Evolutionary conservation across 2,888 invertebrate species (phyloP).

Genomic region (Xanthorhoe designata): DNA sequence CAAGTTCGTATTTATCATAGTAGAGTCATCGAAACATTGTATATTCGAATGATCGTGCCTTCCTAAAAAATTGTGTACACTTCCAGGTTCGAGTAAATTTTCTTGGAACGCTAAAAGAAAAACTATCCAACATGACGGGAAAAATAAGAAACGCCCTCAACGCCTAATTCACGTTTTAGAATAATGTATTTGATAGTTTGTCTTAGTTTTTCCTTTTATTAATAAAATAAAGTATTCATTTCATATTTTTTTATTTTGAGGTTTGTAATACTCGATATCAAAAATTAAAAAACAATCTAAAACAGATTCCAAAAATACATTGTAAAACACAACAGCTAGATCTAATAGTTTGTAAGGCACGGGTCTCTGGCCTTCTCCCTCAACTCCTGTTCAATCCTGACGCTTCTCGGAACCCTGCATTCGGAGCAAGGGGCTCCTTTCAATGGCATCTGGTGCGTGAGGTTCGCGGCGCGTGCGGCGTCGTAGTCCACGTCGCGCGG

Average conservation of each 20-base stretch:
- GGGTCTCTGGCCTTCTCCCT: slow-evolving; percentile 49
- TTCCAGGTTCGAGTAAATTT: slow-evolving; percentile 46
- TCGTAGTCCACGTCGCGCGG: slow-evolving; percentile 68
- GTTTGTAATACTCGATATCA: not conserved
- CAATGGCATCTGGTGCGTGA: slow-evolving; percentile 64
- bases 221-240: not conserved
- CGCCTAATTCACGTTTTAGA: slow-evolving; percentile 5
- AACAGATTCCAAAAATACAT: not conserved
- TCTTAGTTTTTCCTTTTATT: not conserved
- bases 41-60: too few species aligned
- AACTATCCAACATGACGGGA: slow-evolving; percentile 47
- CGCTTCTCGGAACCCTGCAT: slow-evolving; percentile 61
- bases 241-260: slow-evolving; percentile 2
- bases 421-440: slow-evolving; percentile 54
- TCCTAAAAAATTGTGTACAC: not conserved
- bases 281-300: not conserved
- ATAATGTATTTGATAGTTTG: not conserved
- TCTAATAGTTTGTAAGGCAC: slow-evolving; percentile 33
- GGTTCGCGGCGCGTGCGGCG: slow-evolving; percentile 64
- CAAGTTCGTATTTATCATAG: not conserved
- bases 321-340: too few species aligned
- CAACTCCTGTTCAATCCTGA: slow-evolving; percentile 61
- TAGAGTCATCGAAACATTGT: too few species aligned
- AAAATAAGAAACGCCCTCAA: slow-evolving; percentile 51
- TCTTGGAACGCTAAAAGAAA: slow-evolving; percentile 45